Evolutionary conservation across 2,113 vertebrate genomes (phyloP), one percentile per base, ranked within the genome.

Genomic region (Phyllostomus hastatus): DNA sequence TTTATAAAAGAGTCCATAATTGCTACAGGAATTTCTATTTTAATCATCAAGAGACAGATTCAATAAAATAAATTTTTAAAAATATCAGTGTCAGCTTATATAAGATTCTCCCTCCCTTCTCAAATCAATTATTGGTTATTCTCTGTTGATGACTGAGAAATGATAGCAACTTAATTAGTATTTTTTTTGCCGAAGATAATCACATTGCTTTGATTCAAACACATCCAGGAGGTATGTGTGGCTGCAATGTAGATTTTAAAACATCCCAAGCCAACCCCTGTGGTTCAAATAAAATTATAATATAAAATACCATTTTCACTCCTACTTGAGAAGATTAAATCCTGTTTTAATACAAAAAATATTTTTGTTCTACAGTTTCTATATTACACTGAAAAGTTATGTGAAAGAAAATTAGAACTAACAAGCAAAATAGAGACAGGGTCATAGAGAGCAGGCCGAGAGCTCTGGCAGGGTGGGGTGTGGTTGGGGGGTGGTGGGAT

Each of bases 81-180:
- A 88, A 26, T 75, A 38, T 87, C 41, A 89, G 70, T 83, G 0
- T 0, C 0, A 95, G 96, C 70, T 80, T 92, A 69, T 52, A 50
- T 87, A 88, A 89, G 54, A 11, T 94, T 90, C 92, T 87, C 94
- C 95, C 48, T 96, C 67, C 69, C 46, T 76, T 78, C 46, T 76
- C 94, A 97, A 97, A 97, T 97, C 94, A 98, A 96, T 97, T 97
- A 98, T 97, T 97, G 82, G 72, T 95, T 97, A 88, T 94, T 93
- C 73, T 97, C 90, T 97, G 57, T 91, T 96, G 92, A 88, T 76
- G 97, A 97, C 1, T 70, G 75, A 82, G n/a, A 88, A 97, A 90
- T 24, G 11, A 89, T 91, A 90, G 95, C 88, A 95, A 94, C 76
- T 97, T 98, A 97, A 97, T 97, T 85, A 97, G 92, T 98, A 89